Conservation (phyloP, 1,140 invertebrate species). For the Acromyrmex echinatior region DNA sequence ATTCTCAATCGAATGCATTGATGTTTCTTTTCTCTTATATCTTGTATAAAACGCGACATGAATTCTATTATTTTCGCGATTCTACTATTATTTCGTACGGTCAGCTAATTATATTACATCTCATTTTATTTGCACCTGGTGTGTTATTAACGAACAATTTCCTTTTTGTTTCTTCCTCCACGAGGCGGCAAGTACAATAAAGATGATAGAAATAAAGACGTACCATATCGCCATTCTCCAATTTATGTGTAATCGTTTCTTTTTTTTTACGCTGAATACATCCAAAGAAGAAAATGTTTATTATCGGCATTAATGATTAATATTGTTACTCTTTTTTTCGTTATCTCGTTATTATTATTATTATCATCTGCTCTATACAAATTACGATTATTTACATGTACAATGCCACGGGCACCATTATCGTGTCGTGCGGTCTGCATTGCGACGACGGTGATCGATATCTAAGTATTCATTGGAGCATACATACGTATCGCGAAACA, state of each 20-base stretch:
- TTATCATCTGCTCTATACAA: constrained; percentile 64
- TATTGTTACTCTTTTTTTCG: constrained; percentile 34
- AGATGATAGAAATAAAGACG: constrained; percentile 15
- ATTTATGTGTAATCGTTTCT: constrained; percentile 4
- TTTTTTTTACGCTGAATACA: constrained; percentile 36
- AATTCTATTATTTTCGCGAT: constrained; percentile 21
- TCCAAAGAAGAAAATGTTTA: constrained; percentile 44
- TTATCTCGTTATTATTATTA: constrained; percentile 24
- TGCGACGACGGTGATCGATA: constrained; percentile 55
- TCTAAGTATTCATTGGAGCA: constrained; percentile 45
- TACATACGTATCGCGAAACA: constrained; percentile 35
- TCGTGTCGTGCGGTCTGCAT: constrained; percentile 29
- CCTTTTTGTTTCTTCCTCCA: not conserved
- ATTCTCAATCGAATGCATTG: constrained; percentile 16
- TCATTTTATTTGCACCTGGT: not conserved
- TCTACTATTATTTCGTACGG: not conserved
- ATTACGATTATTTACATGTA: constrained; percentile 68
- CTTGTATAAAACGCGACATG: constrained; percentile 23
- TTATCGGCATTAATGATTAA: constrained; percentile 42
- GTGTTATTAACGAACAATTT: not conserved
- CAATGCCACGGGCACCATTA: constrained; percentile 7
- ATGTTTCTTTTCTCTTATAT: not conserved
- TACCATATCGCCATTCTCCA: not conserved
- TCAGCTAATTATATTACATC: constrained; percentile 20
- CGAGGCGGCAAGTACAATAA: constrained; percentile 19